Evolutionary conservation across 2,113 vertebrate species (phyloP).

Genomic region (Chaetura pelagica): DNA sequence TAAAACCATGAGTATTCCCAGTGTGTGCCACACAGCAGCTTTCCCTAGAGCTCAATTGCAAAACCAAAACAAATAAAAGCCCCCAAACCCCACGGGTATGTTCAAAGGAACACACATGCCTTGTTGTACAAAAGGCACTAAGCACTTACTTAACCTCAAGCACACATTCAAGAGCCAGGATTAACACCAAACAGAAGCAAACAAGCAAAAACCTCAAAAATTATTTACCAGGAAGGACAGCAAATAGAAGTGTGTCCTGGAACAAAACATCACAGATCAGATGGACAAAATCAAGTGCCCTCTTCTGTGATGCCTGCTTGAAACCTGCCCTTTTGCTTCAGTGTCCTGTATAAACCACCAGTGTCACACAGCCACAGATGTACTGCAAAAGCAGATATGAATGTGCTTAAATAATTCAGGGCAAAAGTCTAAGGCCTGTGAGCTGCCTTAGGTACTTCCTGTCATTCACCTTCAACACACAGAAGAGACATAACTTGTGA

Average conservation of each 20-base stretch:
- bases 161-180: neutral
- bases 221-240: neutral
- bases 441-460: slow-evolving; percentile 14
- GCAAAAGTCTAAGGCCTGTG: neutral
- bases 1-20: neutral
- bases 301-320: neutral
- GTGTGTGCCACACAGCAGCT: neutral
- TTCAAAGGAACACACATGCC: neutral
- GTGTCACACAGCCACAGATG: neutral
- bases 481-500: neutral
- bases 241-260: neutral
- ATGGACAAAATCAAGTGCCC: neutral
- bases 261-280: neutral
- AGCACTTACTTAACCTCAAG: neutral
- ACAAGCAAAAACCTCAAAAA: neutral
- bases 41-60: neutral
- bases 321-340: neutral
- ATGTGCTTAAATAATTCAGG: slow-evolving; percentile 6
- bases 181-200: neutral
- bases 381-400: neutral
- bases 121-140: neutral
- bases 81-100: neutral
- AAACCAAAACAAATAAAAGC: no score
- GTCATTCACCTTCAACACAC: neutral
- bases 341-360: neutral